A percentile compares a stretch with the other conserved stretches of the same genome.
These are phyloP conservation scores for Andricus quercusramuli DNA, from an alignment of 2,888 invertebrate species.

Conservation along the genomic window DNA sequence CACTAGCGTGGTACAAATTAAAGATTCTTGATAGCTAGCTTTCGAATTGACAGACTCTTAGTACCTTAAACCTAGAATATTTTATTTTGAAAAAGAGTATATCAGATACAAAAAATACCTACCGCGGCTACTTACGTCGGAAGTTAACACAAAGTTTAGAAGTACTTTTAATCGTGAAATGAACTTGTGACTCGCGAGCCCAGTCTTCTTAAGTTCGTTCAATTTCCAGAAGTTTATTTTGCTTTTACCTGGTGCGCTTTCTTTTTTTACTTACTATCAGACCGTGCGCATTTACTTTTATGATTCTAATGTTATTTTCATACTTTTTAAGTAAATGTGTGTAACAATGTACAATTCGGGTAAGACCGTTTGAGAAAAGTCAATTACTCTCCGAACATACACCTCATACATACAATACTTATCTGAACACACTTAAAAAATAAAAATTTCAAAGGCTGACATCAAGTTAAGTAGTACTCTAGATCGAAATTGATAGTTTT, in stretches of 20 bases:
- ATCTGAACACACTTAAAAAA: slow-evolving; percentile 30
- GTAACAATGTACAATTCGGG: slow-evolving; percentile 18
- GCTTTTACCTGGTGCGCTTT: slow-evolving; percentile 74
- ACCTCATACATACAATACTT: slow-evolving; percentile 19
- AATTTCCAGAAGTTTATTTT: slow-evolving; percentile 75
- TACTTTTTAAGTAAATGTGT: neutral
- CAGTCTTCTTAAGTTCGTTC: slow-evolving; percentile 64
- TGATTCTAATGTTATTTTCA: slow-evolving; percentile 39
- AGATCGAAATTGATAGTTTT: slow-evolving; percentile 74
- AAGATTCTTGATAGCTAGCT: slow-evolving; percentile 1
- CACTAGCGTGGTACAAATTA: neutral
- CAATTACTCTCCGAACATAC: slow-evolving; percentile 10
- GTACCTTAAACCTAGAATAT: slow-evolving; percentile 71
- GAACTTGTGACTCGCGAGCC: slow-evolving; percentile 72
- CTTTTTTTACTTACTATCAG: slow-evolving; percentile 64
- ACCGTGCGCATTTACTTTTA: slow-evolving; percentile 69
- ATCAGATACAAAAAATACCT: slow-evolving; percentile 81
- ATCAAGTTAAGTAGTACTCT: slow-evolving; percentile 71
- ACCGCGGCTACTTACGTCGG: slow-evolving; percentile 83
- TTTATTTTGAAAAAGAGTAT: slow-evolving; percentile 70
- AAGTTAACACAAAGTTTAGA: slow-evolving; percentile 79
- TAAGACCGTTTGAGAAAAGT: neutral
- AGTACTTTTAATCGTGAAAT: slow-evolving; percentile 76
- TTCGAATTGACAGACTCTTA: slow-evolving; percentile 46
- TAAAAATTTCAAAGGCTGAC: neutral